A percentile compares a stretch with the other conserved stretches of the same genome.
Evolutionary conservation across 2,113 vertebrate genomes (phyloP).

Genomic region (Saccopteryx leptura): DNA sequence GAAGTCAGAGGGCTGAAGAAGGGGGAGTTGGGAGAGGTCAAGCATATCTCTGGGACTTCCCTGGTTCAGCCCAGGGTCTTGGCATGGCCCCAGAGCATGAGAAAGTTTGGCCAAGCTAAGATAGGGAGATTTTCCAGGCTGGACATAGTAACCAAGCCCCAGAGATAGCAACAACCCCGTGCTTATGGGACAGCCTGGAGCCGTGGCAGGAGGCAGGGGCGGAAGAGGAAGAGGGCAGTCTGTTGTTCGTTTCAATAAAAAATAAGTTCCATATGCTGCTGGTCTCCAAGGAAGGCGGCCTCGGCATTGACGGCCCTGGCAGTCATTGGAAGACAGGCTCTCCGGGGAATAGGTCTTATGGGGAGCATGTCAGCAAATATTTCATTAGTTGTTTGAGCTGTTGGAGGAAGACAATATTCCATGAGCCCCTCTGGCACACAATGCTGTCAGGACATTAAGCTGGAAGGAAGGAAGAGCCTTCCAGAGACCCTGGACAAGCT

Average conservation of each 20-base stretch:
- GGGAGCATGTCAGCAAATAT: neutral
- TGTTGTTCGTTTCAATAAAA: constrained; percentile 42
- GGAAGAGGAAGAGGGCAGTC: neutral
- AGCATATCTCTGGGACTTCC: neutral
- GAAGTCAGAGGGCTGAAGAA: neutral
- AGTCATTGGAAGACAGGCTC: neutral
- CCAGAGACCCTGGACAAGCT: neutral
- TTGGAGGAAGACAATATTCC: neutral
- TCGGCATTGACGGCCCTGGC: neutral
- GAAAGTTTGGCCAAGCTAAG: neutral
- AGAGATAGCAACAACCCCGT: neutral
- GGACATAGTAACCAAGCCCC: neutral
- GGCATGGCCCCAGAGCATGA: accelerated
- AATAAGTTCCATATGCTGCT: neutral
- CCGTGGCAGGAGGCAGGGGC: accelerated
- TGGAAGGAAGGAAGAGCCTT: neutral
- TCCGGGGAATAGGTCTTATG: accelerated
- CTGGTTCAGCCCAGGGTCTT: neutral
- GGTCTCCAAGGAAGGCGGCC: neutral
- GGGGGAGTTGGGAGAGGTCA: accelerated
- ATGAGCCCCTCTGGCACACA: neutral
- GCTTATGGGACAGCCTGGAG: neutral
- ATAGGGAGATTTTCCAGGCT: no score
- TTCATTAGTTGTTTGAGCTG: neutral
- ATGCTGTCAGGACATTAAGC: neutral